Conservation (phyloP, 2,888 invertebrate species). For the Pherbina coryleti region DNA sequence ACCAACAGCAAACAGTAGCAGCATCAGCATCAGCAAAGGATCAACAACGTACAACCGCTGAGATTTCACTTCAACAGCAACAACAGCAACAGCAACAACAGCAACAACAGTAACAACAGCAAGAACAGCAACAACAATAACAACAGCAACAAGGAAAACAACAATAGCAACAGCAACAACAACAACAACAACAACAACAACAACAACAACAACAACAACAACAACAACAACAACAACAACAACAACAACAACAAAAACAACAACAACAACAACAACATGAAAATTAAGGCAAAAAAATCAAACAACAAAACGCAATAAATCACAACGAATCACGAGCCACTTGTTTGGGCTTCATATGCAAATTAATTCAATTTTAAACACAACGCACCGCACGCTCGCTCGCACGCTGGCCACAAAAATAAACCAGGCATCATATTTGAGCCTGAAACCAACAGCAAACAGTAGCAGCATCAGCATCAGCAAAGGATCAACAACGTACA, state of each 20-base stretch:
- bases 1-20: not conserved
- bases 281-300: not conserved
- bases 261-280: not conserved
- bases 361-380: slow-evolving; percentile 30
- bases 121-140: not conserved
- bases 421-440: slow-evolving; percentile 6
- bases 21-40: not conserved
- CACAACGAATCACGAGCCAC: slow-evolving; percentile 27
- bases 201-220: too few species aligned
- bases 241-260: not conserved
- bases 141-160: too few species aligned
- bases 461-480: not conserved
- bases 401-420: not conserved
- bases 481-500: not conserved
- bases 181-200: too few species aligned
- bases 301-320: slow-evolving; percentile 18
- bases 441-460: not conserved
- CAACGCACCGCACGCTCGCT: not conserved
- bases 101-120: not conserved
- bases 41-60: not conserved
- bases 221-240: too few species aligned
- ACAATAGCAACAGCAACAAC: too few species aligned
- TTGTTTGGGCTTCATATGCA: slow-evolving; percentile 32
- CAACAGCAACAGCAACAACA: not conserved
- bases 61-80: not conserved